Evolutionary conservation across 2,113 vertebrate genomes (phyloP).

Genomic region (Narcine bancroftii): DNA sequence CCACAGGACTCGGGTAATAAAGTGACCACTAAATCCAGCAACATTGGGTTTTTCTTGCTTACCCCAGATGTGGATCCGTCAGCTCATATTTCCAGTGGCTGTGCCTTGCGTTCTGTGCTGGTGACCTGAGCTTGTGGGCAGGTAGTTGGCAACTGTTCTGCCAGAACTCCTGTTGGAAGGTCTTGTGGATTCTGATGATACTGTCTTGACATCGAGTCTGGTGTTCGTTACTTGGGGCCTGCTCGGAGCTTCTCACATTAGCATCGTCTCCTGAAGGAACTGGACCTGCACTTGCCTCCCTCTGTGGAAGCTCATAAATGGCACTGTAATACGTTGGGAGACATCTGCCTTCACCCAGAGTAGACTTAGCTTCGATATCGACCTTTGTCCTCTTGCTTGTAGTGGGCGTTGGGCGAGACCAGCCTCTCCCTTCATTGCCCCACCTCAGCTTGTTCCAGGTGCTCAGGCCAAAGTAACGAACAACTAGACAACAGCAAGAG

Average conservation of each 20-base stretch:
- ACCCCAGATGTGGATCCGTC: not conserved
- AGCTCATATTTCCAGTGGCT: too few species aligned
- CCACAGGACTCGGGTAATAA: too few species aligned
- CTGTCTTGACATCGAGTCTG: not conserved
- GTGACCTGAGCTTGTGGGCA: not conserved
- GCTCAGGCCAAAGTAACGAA: slow-evolving; percentile 23
- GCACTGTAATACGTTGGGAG: not conserved
- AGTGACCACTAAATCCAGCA: too few species aligned
- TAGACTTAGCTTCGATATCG: too few species aligned
- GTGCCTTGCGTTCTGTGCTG: not conserved
- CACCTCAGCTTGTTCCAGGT: slow-evolving; percentile 37
- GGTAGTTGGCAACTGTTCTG: not conserved
- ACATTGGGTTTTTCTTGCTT: not conserved
- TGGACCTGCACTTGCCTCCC: too few species aligned
- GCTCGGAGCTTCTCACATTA: too few species aligned
- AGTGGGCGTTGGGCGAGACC: slow-evolving; percentile 5
- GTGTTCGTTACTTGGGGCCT: too few species aligned
- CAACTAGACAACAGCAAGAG: not conserved
- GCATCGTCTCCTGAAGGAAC: not conserved
- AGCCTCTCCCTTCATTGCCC: slow-evolving; percentile 11
- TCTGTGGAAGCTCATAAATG: not conserved
- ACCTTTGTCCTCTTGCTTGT: not conserved
- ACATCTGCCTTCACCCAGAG: not conserved
- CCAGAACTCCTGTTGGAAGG: not conserved
- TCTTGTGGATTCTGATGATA: not conserved